phyloP scores from a whole-genome alignment of 2,797 vertebrate genomes.

The Falco concolor region DNA sequence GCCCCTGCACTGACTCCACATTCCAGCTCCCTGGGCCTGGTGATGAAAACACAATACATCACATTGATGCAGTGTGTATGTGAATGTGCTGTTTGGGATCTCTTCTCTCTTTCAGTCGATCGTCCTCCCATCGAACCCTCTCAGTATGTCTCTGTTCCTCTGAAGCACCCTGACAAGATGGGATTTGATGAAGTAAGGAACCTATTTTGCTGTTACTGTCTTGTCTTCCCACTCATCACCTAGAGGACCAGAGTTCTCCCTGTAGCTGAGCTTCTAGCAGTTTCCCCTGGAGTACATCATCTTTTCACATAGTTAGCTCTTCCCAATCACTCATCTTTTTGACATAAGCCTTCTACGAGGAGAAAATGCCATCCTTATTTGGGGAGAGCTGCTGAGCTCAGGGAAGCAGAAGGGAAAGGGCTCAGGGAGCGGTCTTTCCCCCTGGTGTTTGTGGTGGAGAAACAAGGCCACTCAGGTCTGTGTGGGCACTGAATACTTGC shows the following conservation, averaged over 20 bases:
- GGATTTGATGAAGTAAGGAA: constrained; percentile 89
- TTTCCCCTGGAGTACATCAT: not conserved
- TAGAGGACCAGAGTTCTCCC: not conserved
- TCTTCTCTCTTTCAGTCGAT: constrained; percentile 81
- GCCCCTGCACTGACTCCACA: not conserved
- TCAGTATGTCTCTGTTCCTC: constrained; percentile 76
- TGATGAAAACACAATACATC: accelerated
- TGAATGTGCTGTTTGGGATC: not conserved
- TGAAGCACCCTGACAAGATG: constrained; percentile 81
- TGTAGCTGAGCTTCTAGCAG: not conserved
- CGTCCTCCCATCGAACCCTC: constrained; percentile 85
- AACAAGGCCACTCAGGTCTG: not conserved
- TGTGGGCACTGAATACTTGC: not conserved
- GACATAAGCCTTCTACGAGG: not conserved
- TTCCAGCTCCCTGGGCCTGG: no score
- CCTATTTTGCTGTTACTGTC: not conserved
- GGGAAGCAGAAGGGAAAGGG: not conserved
- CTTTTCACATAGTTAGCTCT: not conserved
- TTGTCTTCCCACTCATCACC: not conserved
- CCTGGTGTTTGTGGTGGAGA: not conserved
- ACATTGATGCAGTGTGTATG: accelerated
- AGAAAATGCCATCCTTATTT: not conserved
- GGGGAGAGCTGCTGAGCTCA: not conserved
- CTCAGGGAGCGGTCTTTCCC: not conserved
- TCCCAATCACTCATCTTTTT: not conserved